Evolutionary conservation across 2,888 invertebrate species (phyloP).

Genomic region (Cinara cedri): DNA sequence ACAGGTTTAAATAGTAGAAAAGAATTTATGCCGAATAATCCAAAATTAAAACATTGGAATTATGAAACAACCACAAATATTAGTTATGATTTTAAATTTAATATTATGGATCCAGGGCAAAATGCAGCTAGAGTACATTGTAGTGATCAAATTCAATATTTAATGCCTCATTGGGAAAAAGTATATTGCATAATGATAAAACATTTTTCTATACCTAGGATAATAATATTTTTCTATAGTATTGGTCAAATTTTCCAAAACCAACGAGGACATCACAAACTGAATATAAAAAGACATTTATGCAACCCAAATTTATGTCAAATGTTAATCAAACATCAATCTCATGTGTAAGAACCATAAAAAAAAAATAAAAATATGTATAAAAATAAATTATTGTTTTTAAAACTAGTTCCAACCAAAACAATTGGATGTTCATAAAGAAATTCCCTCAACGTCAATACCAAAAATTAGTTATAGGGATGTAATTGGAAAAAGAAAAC

Average conservation of each 20-base stretch:
- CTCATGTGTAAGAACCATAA: slow-evolving; percentile 15
- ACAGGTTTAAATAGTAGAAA: neutral
- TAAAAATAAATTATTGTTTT: neutral
- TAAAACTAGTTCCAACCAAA: slow-evolving; percentile 12
- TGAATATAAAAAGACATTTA: slow-evolving; percentile 33
- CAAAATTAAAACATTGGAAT: slow-evolving; percentile 41
- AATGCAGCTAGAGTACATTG: slow-evolving; percentile 4
- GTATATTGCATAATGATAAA: neutral
- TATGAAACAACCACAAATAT: slow-evolving; percentile 34
- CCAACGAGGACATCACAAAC: slow-evolving; percentile 12
- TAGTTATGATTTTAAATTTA: slow-evolving; percentile 15
- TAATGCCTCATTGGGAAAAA: slow-evolving; percentile 41
- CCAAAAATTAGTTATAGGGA: slow-evolving; percentile 28
- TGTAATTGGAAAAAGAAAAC: slow-evolving; percentile 35
- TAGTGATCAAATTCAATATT: slow-evolving; percentile 24
- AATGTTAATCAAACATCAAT: neutral
- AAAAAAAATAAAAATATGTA: neutral
- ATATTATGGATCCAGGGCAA: slow-evolving; percentile 10
- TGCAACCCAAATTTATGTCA: slow-evolving; percentile 25
- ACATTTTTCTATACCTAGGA: neutral
- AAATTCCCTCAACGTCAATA: neutral
- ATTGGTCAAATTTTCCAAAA: slow-evolving; percentile 25
- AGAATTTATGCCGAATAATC: slow-evolving; percentile 15
- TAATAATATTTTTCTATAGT: neutral
- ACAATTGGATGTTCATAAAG: neutral